Conservation (phyloP, 2,113 vertebrate genomes). For the Morone chrysops region DNA sequence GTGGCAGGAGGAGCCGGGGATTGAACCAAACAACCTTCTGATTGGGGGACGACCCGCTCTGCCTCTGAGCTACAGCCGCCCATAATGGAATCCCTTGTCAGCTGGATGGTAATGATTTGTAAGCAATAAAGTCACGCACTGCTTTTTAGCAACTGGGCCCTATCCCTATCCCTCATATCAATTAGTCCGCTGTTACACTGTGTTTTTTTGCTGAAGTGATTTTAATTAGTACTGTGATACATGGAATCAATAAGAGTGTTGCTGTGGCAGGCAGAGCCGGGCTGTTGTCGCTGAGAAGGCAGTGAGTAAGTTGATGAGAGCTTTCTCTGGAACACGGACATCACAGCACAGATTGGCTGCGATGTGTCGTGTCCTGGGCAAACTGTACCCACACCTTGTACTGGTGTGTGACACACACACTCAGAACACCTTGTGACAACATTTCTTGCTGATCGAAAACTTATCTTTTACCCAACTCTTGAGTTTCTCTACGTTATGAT, state of each 20-base stretch:
- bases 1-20: too few relatives aligned
- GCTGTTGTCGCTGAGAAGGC: slow-evolving; percentile 17
- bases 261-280: slow-evolving; percentile 4
- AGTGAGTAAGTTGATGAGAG: slow-evolving; percentile 49
- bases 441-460: slow-evolving; percentile 3
- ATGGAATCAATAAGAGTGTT: slow-evolving; percentile 61
- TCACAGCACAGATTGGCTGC: slow-evolving; percentile 69
- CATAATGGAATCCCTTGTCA: slow-evolving; percentile 61
- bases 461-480: background rate
- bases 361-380: slow-evolving; percentile 58
- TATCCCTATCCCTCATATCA: slow-evolving; percentile 62
- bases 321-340: slow-evolving; percentile 43
- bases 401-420: slow-evolving; percentile 28
- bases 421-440: slow-evolving; percentile 2
- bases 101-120: slow-evolving; percentile 67
- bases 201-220: slow-evolving; percentile 24
- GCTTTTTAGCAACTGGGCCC: slow-evolving; percentile 56
- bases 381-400: slow-evolving; percentile 62
- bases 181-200: slow-evolving; percentile 55
- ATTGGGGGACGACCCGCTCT: too few relatives aligned
- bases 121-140: slow-evolving; percentile 58
- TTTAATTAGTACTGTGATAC: slow-evolving; percentile 55
- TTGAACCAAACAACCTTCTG: too few relatives aligned
- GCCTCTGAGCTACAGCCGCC: too few relatives aligned
- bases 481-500: background rate